Evolutionary conservation across 2,113 vertebrate genomes (phyloP).

Genomic region (Tyto alba): DNA sequence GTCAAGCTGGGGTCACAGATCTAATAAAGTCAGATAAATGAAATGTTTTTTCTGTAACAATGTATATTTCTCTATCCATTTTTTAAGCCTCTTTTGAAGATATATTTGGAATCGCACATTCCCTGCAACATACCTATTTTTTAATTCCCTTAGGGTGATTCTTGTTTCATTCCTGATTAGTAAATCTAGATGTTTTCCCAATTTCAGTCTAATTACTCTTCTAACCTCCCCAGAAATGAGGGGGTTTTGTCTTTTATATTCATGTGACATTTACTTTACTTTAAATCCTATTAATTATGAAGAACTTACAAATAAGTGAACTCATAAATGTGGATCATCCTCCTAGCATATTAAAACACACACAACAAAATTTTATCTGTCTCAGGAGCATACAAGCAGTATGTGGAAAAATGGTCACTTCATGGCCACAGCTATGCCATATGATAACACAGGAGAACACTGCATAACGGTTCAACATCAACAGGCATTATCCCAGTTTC

Average conservation of each 20-base stretch:
- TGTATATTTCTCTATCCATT: neutral
- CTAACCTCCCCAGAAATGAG: neutral
- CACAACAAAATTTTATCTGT: neutral
- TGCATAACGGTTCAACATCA: neutral
- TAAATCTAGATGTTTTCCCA: neutral
- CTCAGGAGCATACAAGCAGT: neutral
- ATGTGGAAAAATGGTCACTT: neutral
- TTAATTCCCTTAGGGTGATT: neutral
- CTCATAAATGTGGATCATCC: neutral
- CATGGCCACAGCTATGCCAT: neutral
- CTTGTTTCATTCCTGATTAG: neutral
- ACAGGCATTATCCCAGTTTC: neutral
- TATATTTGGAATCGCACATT: neutral
- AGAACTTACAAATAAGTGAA: neutral
- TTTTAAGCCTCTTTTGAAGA: neutral
- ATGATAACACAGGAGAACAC: neutral
- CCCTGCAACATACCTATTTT: neutral
- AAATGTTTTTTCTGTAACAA: neutral
- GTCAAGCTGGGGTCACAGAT: neutral
- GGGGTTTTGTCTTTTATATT: neutral
- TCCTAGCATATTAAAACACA: neutral
- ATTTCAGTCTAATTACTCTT: neutral
- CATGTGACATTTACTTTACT: neutral
- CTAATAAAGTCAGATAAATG: neutral
- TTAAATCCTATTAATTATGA: neutral